Percentiles rank a stretch among this genome's conserved stretches.
phyloP scores from a whole-genome alignment of 2,113 vertebrate species.

The Erpornis zantholeuca region DNA sequence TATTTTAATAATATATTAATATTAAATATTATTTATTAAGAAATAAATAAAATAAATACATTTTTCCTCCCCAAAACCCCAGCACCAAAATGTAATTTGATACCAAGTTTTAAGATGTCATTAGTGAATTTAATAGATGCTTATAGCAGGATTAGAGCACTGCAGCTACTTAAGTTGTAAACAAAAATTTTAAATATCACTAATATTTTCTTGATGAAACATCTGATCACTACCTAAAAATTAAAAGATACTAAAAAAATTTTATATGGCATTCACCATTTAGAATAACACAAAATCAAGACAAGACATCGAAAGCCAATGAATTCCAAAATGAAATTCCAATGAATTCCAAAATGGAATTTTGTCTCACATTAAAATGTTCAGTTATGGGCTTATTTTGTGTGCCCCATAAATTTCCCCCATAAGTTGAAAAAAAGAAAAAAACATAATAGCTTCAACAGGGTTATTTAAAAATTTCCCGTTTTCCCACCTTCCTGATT shows the following conservation, averaged over 20 bases:
- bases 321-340: conserved; percentile 13
- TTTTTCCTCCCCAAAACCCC: neutral
- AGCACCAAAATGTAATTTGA: neutral
- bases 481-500: neutral
- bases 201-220: conserved; percentile 48
- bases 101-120: neutral
- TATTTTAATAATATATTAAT: too few relatives aligned
- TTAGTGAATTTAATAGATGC: conserved; percentile 43
- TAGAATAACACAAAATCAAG: conserved; percentile 38
- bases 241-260: neutral
- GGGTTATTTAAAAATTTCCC: neutral
- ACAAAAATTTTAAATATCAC: conserved; percentile 38
- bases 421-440: neutral
- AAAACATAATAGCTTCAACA: neutral
- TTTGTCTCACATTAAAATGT: conserved; percentile 31
- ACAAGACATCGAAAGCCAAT: neutral
- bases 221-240: conserved; percentile 43
- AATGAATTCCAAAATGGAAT: neutral
- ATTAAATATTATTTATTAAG: too few relatives aligned
- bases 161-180: conserved; percentile 27
- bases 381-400: neutral
- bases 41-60: neutral
- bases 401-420: conserved; percentile 6
- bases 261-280: neutral
- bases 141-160: conserved; percentile 16